Conservation (phyloP, 2,797 vertebrate species). For the Cynopterus sphinx region DNA sequence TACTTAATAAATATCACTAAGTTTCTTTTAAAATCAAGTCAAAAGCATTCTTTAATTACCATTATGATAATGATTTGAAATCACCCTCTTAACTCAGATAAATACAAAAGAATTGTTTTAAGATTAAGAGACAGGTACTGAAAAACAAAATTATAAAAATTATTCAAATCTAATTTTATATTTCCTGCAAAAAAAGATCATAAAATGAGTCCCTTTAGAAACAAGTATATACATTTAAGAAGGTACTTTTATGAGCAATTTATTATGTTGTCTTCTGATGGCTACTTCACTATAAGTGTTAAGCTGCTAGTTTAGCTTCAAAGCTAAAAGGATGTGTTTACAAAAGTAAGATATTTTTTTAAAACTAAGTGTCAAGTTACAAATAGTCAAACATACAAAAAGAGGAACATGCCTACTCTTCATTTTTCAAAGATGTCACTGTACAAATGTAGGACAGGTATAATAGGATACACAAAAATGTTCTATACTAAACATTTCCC, state of each 20-base stretch:
- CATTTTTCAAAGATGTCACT: background rate
- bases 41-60: background rate
- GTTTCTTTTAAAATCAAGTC: background rate
- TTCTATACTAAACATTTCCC: background rate
- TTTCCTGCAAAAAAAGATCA: background rate
- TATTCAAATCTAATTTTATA: background rate
- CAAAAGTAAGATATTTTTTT: background rate
- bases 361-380: background rate
- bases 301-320: background rate
- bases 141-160: slow-evolving; percentile 1
- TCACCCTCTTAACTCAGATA: background rate
- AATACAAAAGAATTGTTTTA: background rate
- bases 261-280: background rate
- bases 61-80: background rate
- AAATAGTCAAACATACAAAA: background rate
- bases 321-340: background rate
- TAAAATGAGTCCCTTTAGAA: slow-evolving; percentile 5
- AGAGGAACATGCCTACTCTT: background rate
- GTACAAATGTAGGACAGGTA: background rate
- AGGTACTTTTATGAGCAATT: background rate
- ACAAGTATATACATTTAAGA: background rate
- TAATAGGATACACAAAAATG: background rate
- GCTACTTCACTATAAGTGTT: background rate
- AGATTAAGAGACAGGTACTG: background rate
- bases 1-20: background rate